Conservation (phyloP, 2,797 vertebrate genomes). For the Channallabes apus region DNA sequence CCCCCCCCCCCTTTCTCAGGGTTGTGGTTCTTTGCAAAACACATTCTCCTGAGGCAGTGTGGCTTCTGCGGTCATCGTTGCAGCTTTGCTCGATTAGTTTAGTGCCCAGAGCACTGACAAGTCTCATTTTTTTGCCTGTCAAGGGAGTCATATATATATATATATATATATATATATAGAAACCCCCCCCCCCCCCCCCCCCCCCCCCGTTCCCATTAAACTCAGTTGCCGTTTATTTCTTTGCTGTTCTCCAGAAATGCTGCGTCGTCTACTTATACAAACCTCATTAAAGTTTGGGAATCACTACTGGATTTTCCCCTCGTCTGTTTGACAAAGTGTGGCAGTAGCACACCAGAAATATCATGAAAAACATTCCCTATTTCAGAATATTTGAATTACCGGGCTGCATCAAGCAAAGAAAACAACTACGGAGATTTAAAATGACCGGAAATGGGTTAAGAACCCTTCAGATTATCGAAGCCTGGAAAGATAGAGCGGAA, state of each 20-base stretch:
- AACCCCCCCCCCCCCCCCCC: too few relatives aligned
- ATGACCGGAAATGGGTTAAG: too few relatives aligned
- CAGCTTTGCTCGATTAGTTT: conserved; percentile 32
- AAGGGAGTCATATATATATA: neutral
- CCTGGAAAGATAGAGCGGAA: too few relatives aligned
- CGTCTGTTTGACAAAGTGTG: neutral
- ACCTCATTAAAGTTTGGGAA: too few relatives aligned
- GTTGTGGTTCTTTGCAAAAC: conserved; percentile 4
- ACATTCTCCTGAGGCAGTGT: neutral
- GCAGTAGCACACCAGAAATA: neutral
- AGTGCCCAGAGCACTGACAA: conserved; percentile 9
- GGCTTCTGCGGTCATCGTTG: conserved; percentile 25
- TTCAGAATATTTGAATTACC: too few relatives aligned
- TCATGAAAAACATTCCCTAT: neutral
- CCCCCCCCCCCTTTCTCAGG: neutral
- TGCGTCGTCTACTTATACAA: neutral
- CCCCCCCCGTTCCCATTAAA: neutral
- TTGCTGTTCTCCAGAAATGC: neutral
- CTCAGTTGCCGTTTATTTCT: neutral
- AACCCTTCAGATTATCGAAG: too few relatives aligned
- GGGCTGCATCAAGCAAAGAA: too few relatives aligned
- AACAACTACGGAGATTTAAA: too few relatives aligned
- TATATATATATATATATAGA: too few relatives aligned
- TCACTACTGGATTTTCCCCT: neutral
- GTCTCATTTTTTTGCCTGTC: conserved; percentile 23